Percentiles rank a stretch among this genome's conserved stretches.
phyloP scores from a whole-genome alignment of 2,888 invertebrate genomes.

The Monopis laevigella region DNA sequence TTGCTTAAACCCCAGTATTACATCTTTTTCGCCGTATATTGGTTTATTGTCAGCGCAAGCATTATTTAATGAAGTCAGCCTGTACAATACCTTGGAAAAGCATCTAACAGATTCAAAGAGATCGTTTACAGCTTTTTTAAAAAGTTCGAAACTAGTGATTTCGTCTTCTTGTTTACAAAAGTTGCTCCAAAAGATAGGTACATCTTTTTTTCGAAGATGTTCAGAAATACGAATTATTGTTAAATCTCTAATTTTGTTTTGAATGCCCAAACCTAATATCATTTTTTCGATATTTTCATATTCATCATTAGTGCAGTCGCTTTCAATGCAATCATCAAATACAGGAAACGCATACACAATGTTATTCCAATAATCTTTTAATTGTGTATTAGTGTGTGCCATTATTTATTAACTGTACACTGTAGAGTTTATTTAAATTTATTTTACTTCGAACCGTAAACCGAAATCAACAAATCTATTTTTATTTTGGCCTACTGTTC shows the following conservation, averaged over 20 bases:
- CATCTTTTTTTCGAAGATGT: slow-evolving; percentile 67
- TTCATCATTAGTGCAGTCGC: slow-evolving; percentile 41
- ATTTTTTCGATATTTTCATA: slow-evolving; percentile 52
- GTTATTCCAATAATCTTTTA: slow-evolving; percentile 51
- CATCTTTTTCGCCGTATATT: slow-evolving; percentile 63
- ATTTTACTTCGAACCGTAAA: too few species aligned
- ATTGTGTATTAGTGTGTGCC: slow-evolving; percentile 38
- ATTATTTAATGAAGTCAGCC: slow-evolving; percentile 61
- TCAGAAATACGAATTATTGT: slow-evolving; percentile 62
- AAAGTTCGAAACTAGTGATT: slow-evolving; percentile 70
- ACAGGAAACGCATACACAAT: slow-evolving; percentile 57
- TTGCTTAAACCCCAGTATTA: slow-evolving; percentile 69
- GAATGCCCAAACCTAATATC: slow-evolving; percentile 42
- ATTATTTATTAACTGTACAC: slow-evolving; percentile 22
- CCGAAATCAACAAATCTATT: too few species aligned
- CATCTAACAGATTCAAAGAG: slow-evolving; percentile 66
- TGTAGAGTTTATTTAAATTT: not conserved
- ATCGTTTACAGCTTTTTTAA: slow-evolving; percentile 73
- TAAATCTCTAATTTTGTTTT: slow-evolving; percentile 49
- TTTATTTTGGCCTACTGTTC: too few species aligned
- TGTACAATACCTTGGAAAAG: slow-evolving; percentile 63
- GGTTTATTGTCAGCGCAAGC: slow-evolving; percentile 48
- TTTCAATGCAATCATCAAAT: slow-evolving; percentile 42
- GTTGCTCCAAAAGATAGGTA: slow-evolving; percentile 73
- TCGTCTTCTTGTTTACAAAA: slow-evolving; percentile 64